Conservation (phyloP, 2,797 vertebrate genomes). For the Anguilla marmorata region DNA sequence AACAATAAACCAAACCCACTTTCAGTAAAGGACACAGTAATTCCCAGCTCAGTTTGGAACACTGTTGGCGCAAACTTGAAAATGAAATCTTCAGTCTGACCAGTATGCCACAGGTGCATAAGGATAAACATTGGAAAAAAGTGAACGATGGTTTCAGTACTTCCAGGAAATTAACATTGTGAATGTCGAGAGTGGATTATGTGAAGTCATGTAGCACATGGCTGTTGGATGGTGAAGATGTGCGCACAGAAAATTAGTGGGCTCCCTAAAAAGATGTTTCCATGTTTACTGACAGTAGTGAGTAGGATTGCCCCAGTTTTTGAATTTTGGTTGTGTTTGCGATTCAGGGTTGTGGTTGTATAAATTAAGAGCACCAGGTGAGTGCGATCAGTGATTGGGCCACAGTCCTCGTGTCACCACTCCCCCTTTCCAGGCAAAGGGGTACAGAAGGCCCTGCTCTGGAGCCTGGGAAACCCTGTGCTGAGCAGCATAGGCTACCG, state of each 20-base stretch:
- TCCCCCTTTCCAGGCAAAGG: neutral
- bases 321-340: neutral
- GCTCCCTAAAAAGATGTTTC: neutral
- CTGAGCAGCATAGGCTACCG: neutral
- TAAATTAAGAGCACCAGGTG: neutral
- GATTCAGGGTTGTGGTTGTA: neutral
- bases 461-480: neutral
- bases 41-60: neutral
- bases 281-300: neutral
- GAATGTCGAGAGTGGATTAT: neutral
- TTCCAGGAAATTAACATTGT: neutral
- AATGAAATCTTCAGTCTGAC: neutral
- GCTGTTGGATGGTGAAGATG: neutral
- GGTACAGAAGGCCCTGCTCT: neutral
- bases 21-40: slow-evolving; percentile 17
- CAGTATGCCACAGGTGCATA: neutral
- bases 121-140: neutral
- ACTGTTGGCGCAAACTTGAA: neutral
- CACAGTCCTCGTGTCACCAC: neutral
- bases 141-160: neutral
- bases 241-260: neutral
- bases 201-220: neutral
- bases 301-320: neutral
- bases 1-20: neutral
- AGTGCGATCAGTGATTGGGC: neutral